Conservation (phyloP, 1,140 invertebrate species). For the Galleria mellonella region DNA sequence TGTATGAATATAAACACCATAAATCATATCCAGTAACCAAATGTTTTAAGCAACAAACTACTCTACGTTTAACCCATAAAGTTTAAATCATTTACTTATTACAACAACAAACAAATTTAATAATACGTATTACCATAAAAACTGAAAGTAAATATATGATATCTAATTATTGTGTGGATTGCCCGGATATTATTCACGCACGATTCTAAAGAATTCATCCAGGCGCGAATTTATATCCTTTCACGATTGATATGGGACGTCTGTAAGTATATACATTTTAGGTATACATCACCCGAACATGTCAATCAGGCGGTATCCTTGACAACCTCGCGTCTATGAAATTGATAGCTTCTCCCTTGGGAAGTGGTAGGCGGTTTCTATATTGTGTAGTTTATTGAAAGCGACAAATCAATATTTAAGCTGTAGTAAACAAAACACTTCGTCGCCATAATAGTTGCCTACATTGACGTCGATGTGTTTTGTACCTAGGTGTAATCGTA, state of each 20-base stretch:
- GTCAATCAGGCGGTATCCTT: conserved; percentile 41
- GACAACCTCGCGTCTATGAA: conserved; percentile 26
- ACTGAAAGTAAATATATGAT: too few relatives aligned
- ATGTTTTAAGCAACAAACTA: too few relatives aligned
- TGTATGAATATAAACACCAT: too few relatives aligned
- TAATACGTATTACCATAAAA: too few relatives aligned
- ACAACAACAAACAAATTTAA: too few relatives aligned
- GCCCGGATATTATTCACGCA: conserved; percentile 18
- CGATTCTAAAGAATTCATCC: conserved; percentile 23
- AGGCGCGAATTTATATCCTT: conserved; percentile 27
- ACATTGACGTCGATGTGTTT: conserved; percentile 19
- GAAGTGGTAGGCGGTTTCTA: conserved; percentile 8
- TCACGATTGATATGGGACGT: conserved; percentile 17
- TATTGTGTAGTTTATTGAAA: conserved; percentile 10
- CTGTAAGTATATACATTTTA: conserved; percentile 15
- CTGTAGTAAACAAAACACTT: conserved; percentile 12
- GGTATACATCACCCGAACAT: conserved; percentile 30
- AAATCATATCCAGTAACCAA: too few relatives aligned
- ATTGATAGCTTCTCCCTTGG: conserved; percentile 29
- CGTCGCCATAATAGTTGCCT: conserved; percentile 13
- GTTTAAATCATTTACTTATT: too few relatives aligned
- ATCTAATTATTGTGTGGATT: conserved; percentile 8
- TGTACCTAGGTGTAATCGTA: too few relatives aligned
- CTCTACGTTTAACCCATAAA: too few relatives aligned
- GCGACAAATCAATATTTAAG: conserved; percentile 22